Conservation (phyloP, 2,113 vertebrate species). For the Rhadina sibilatrix region DNA sequence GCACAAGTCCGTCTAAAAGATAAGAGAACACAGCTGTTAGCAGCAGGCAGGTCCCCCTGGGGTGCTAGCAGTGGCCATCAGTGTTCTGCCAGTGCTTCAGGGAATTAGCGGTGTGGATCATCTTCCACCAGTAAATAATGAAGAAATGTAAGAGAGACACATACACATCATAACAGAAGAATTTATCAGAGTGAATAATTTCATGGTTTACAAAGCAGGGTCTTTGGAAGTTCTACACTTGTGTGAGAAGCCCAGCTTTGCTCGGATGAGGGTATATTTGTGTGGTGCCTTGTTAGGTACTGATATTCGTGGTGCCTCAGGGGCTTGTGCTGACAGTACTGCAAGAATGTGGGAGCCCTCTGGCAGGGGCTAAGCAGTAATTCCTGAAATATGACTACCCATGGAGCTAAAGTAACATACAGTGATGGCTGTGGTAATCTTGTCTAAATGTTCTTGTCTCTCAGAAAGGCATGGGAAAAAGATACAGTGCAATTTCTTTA, state of each 20-base stretch:
- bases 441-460: not conserved
- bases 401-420: not conserved
- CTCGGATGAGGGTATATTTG: fast-evolving
- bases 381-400: not conserved
- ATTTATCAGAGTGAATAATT: not conserved
- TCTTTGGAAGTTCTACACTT: not conserved
- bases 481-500: not conserved
- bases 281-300: not conserved
- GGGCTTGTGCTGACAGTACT: not conserved
- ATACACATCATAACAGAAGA: not conserved
- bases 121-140: not conserved
- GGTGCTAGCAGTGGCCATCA: not conserved
- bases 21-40: conserved; percentile 20
- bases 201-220: not conserved
- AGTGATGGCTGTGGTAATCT: not conserved
- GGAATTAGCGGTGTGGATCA: not conserved
- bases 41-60: not conserved
- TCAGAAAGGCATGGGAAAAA: not conserved
- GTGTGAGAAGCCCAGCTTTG: not conserved
- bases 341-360: not conserved
- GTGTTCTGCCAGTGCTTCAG: fast-evolving
- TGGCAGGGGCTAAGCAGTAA: not conserved
- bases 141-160: not conserved
- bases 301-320: not conserved
- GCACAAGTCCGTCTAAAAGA: conserved; percentile 89